Evolutionary conservation across 2,888 invertebrate species (phyloP), one percentile per base, ranked within the genome.

Genomic region (Cynaeus angustus): DNA sequence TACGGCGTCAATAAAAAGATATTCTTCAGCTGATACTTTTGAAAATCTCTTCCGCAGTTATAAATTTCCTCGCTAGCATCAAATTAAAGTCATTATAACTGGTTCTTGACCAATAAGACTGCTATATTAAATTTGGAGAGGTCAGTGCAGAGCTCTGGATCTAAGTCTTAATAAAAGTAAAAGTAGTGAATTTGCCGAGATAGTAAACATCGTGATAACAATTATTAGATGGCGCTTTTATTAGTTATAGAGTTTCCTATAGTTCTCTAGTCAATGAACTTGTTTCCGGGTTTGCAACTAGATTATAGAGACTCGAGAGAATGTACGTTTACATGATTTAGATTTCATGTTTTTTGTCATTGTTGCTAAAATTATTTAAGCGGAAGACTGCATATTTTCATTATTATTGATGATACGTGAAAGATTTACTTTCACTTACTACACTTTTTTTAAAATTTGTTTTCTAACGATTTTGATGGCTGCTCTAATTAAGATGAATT

Each of bases 301-400:
- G 43, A 14, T 14, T 43, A 43, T n/a, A 37, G 10, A 5, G 12
- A 41, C 10, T n/a, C 33, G 6, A 41, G 56, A 56, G 56, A 56
- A 21, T 56, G 56, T 26, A 14, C 46, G 13, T 30, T 30, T 33
- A 55, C 38, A 55, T 33, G 55, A 37, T 33, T 55, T 21, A 55
- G 9, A 55, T 53, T 28, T 33, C 41, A 28, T 26, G 16, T 56
- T 56, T 55, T 56, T 56, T 43, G 56, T 56, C 43, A 56, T 43
- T 55, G 38, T 50, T 50, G 26, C 26, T 50, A 28, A 28, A 28
- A 7, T 43, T 56, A 28, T 21, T 56, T 56, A 43, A 56, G 41
- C 56, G 43, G 56, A 56, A 41, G 56, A 43, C 16, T 56, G 56
- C 56, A 56, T 41, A 10, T 33, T 55, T 55, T 38, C 16, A 55